phyloP scores from a whole-genome alignment of 2,888 invertebrate species.

The Cenopis cana region DNA sequence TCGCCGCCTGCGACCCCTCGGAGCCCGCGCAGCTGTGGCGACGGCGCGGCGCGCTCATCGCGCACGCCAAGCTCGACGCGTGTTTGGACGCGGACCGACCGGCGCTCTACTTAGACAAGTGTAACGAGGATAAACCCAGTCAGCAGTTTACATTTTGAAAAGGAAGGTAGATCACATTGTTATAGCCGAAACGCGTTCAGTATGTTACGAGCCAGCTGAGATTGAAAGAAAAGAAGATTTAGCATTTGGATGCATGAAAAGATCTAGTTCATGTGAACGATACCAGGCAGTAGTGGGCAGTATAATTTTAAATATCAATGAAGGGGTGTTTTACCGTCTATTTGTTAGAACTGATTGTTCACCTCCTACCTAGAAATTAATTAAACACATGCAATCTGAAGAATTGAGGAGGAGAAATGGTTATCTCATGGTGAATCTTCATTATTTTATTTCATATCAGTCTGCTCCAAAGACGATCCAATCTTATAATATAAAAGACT shows the following conservation, averaged over 20 bases:
- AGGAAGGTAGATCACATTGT: not conserved
- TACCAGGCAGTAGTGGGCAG: not conserved
- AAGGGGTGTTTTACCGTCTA: not conserved
- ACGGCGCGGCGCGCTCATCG: conserved; percentile 88
- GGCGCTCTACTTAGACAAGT: conserved; percentile 68
- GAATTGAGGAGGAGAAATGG: not conserved
- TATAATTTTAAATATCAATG: too few relatives aligned
- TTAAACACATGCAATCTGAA: not conserved
- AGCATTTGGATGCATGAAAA: not conserved
- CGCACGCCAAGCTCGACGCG: conserved; percentile 89
- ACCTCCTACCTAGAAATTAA: not conserved
- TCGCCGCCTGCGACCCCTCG: conserved; percentile 87
- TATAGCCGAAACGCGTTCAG: not conserved
- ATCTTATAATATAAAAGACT: not conserved
- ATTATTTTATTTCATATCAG: conserved; percentile 3
- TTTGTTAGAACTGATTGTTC: conserved; percentile 2
- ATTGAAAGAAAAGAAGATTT: not conserved
- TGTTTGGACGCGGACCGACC: conserved; percentile 89
- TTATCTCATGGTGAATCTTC: conserved; percentile 18
- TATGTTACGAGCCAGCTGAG: not conserved
- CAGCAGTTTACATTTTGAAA: conserved; percentile 73
- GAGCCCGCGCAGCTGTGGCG: conserved; percentile 87
- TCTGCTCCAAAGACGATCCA: not conserved
- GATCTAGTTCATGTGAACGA: too few relatives aligned
- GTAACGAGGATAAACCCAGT: conserved; percentile 70